Evolutionary conservation across 1,140 invertebrate genomes (phyloP), one percentile per base, ranked within the genome.

Genomic region (Coenobita brevimanus): DNA sequence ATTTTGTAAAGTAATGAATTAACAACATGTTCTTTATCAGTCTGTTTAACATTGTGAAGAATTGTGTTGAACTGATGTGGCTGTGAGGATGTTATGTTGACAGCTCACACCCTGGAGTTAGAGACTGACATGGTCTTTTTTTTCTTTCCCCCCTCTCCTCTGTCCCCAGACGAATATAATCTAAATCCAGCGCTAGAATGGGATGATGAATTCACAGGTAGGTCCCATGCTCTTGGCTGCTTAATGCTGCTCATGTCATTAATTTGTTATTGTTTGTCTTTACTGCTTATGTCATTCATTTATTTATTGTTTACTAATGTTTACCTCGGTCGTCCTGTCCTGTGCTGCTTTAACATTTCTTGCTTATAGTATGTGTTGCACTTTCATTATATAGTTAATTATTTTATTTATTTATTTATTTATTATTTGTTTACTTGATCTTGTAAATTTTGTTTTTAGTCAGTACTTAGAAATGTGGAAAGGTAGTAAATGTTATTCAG

Each of bases 181-280:
- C 96, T 98, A 96, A 98, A 97, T 95, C 97, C 97, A 95, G 97
- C 97, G 96, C 97, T 99, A 98, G 98, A 99, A 95, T 99, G 98
- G 98, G 98, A 99, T 95, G 98, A 99, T 97, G 98, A 99, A 95
- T 99, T 99, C 94, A 97, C 97, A 98, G 97, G 97, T 98, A 98
- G 96, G 97, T 97, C 91, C 88, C 87, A 75, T 90, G 89, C 88
- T 89, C 86, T n/a, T 75, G n/a, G 86, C 46, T 50, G 38, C 50
- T 46, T 60, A n/a, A n/a, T n/a, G n/a, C n/a, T n/a, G n/a, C n/a
- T n/a, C n/a, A n/a, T n/a, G n/a, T n/a, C n/a, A n/a, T n/a, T n/a
- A n/a, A n/a, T 30, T 54, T 57, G 46, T 54, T 36, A 33, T 79
- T 24, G n/a, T 15, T 79, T 54, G 17, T 38, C 54, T 82, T 38